These are phyloP conservation scores for Babyrousa celebensis DNA, from an alignment of 2,797 vertebrate genomes.

Conservation along the genomic window DNA sequence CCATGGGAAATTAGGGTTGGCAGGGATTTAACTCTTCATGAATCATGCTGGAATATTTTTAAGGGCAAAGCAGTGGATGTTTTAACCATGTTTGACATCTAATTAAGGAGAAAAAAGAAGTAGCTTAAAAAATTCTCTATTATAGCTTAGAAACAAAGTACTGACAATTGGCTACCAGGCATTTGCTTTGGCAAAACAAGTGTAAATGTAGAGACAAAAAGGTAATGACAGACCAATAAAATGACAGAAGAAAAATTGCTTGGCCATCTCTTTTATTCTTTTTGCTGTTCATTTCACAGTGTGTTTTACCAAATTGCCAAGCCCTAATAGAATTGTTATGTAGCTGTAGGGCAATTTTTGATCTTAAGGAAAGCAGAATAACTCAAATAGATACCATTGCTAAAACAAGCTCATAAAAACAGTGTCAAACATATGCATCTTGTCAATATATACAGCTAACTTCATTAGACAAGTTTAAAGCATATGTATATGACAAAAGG, in stretches of 20 bases:
- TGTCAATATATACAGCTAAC: background rate
- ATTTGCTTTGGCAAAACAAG: slow-evolving; percentile 85
- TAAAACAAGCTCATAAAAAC: slow-evolving; percentile 33
- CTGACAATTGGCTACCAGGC: slow-evolving; percentile 80
- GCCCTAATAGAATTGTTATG: slow-evolving; percentile 86
- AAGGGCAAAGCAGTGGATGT: slow-evolving; percentile 83
- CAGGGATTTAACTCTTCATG: slow-evolving; percentile 92
- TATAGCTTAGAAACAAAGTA: slow-evolving; percentile 87
- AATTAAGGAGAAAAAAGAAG: slow-evolving; percentile 88
- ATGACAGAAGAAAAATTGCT: slow-evolving; percentile 79
- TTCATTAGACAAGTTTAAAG: slow-evolving; percentile 74
- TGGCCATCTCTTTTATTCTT: slow-evolving; percentile 79
- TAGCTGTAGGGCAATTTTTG: slow-evolving; percentile 65
- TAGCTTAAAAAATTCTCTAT: slow-evolving; percentile 81
- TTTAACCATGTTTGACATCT: slow-evolving; percentile 91
- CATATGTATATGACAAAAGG: slow-evolving; percentile 7
- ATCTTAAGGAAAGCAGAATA: slow-evolving; percentile 78
- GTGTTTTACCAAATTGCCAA: slow-evolving; percentile 91
- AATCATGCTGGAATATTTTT: slow-evolving; percentile 88
- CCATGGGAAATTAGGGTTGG: slow-evolving; percentile 93
- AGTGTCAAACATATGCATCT: background rate
- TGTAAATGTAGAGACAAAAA: slow-evolving; percentile 64
- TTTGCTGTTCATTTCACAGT: slow-evolving; percentile 89
- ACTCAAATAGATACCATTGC: slow-evolving; percentile 74
- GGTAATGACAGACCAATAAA: slow-evolving; percentile 74